phyloP scores from a whole-genome alignment of 2,113 vertebrate genomes.

The Eolophus roseicapilla region DNA sequence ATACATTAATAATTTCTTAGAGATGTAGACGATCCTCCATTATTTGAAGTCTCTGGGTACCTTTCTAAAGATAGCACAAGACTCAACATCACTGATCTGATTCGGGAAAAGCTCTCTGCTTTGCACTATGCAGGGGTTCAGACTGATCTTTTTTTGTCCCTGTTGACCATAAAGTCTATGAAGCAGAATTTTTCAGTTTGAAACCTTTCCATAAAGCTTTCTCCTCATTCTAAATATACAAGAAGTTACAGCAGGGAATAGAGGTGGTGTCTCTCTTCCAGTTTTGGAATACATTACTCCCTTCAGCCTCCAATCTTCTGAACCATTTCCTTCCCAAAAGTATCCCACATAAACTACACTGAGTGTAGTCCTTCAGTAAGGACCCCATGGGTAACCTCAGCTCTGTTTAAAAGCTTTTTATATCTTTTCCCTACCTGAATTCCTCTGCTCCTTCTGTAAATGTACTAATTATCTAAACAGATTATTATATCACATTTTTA shows the following conservation, averaged over 20 bases:
- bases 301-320: not conserved
- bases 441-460: not conserved
- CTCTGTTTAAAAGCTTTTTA: not conserved
- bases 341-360: not conserved
- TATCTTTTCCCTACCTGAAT: not conserved
- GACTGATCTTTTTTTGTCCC: not conserved
- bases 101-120: not conserved
- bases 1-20: not conserved
- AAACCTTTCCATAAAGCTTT: constrained; percentile 13
- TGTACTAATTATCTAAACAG: not conserved
- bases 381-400: not conserved
- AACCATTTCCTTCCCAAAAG: not conserved
- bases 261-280: not conserved
- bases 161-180: not conserved
- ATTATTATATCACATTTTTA: not conserved
- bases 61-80: not conserved
- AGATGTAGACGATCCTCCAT: not conserved
- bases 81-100: not conserved
- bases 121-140: not conserved
- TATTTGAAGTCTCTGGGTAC: not conserved
- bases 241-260: not conserved
- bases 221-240: constrained; percentile 33
- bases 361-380: not conserved
- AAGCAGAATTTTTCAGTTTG: constrained; percentile 3
- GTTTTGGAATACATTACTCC: not conserved